phyloP scores from a whole-genome alignment of 37 sponge, comb jelly and placozoan genomes.

The Lycopodina hypogea region DNA sequence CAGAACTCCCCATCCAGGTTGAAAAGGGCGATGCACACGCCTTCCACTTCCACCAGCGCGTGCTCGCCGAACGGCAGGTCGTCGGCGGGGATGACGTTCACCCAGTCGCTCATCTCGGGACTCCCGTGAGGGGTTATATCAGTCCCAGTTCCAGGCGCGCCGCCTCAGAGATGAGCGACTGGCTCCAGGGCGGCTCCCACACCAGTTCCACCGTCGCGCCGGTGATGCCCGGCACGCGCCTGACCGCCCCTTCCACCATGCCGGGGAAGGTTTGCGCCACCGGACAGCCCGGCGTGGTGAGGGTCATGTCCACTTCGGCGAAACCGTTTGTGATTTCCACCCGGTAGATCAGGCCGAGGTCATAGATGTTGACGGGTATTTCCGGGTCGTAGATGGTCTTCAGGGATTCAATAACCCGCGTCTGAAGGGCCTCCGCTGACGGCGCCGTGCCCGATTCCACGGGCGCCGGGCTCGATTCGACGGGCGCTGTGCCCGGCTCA shows the following conservation, averaged over 20 bases:
- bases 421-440: neutral
- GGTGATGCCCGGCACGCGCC: neutral
- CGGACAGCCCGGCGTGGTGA: neutral
- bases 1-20: too few relatives aligned
- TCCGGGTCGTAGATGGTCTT: neutral
- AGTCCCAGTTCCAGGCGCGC: neutral
- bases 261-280: neutral
- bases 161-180: neutral
- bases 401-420: neutral
- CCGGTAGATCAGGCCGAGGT: neutral
- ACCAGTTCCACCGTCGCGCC: neutral
- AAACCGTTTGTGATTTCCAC: neutral
- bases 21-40: too few relatives aligned
- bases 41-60: too few relatives aligned
- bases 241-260: neutral
- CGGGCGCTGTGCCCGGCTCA: too few relatives aligned
- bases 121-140: neutral
- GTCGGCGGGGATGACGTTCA: too few relatives aligned
- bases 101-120: too few relatives aligned
- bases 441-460: too few relatives aligned
- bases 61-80: too few relatives aligned
- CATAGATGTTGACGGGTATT: neutral
- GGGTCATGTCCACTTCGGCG: neutral
- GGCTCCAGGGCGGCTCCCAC: constrained; percentile 1
- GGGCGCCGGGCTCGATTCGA: too few relatives aligned